Evolutionary conservation across 2,113 vertebrate species (phyloP).

Genomic region (Fukomys damarensis): DNA sequence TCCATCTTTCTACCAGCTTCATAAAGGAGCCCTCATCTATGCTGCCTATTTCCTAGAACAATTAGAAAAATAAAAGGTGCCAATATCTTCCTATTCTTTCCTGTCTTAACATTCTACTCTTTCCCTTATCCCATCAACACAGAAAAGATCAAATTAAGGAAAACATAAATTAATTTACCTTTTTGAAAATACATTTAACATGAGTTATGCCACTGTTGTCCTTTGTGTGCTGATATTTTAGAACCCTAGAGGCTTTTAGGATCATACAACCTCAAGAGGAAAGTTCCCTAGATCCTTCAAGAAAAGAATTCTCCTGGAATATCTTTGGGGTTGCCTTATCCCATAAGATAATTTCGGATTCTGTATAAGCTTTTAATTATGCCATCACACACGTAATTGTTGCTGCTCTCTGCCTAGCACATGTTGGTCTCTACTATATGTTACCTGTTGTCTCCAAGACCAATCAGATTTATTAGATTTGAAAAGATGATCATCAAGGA

Average conservation of each 20-base stretch:
- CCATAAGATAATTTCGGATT: neutral
- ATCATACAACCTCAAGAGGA: neutral
- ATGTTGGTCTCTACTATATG: neutral
- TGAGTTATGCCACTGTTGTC: neutral
- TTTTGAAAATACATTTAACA: neutral
- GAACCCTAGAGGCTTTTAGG: neutral
- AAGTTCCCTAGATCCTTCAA: neutral
- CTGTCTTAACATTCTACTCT: neutral
- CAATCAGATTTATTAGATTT: conserved; percentile 38
- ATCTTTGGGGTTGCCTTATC: neutral
- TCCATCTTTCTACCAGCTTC: neutral
- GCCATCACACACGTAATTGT: neutral
- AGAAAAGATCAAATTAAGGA: neutral
- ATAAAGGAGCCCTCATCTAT: neutral
- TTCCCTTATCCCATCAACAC: neutral
- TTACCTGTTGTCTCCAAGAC: conserved; percentile 17
- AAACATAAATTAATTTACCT: neutral
- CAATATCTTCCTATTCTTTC: neutral
- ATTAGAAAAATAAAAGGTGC: neutral
- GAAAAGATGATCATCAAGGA: neutral
- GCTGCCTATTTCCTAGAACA: neutral
- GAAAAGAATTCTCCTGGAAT: neutral
- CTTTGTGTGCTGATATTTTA: conserved; percentile 1
- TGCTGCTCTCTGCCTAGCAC: neutral
- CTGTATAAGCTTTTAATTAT: neutral